Evolutionary conservation across 2,888 invertebrate genomes (phyloP).

Genomic region (Synergus umbraculus): DNA sequence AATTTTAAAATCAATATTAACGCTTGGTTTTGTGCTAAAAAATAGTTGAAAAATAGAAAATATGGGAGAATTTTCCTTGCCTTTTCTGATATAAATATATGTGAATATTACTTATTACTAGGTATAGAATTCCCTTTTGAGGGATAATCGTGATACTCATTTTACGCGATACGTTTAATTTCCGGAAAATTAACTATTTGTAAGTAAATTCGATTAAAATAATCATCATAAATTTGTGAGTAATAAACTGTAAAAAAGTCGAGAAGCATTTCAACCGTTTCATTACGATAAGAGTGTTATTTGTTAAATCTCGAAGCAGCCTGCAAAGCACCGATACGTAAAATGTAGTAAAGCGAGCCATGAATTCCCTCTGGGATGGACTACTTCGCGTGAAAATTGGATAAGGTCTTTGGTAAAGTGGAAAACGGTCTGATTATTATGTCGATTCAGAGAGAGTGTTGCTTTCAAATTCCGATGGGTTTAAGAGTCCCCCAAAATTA

Average conservation of each 20-base stretch:
- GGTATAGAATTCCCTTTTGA: too few relatives aligned
- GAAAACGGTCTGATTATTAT: constrained; percentile 57
- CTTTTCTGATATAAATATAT: too few relatives aligned
- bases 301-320: constrained; percentile 28
- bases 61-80: too few relatives aligned
- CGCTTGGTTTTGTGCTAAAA: too few relatives aligned
- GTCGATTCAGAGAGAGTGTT: constrained; percentile 44
- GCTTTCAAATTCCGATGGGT: constrained; percentile 42
- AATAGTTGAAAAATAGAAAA: too few relatives aligned
- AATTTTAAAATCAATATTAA: too few relatives aligned
- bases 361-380: constrained; percentile 35
- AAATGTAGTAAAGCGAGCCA: constrained; percentile 33
- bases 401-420: constrained; percentile 49
- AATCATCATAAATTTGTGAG: not conserved
- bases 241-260: not conserved
- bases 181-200: not conserved
- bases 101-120: too few relatives aligned
- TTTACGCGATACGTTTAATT: not conserved
- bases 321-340: constrained; percentile 30
- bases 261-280: constrained; percentile 9
- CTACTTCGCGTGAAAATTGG: constrained; percentile 56
- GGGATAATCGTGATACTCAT: too few relatives aligned
- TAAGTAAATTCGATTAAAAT: not conserved
- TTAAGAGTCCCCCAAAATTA: constrained; percentile 50
- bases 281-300: constrained; percentile 27